Conservation (phyloP, 2,888 invertebrate genomes). For the Sinopyrophorus schimmeli region DNA sequence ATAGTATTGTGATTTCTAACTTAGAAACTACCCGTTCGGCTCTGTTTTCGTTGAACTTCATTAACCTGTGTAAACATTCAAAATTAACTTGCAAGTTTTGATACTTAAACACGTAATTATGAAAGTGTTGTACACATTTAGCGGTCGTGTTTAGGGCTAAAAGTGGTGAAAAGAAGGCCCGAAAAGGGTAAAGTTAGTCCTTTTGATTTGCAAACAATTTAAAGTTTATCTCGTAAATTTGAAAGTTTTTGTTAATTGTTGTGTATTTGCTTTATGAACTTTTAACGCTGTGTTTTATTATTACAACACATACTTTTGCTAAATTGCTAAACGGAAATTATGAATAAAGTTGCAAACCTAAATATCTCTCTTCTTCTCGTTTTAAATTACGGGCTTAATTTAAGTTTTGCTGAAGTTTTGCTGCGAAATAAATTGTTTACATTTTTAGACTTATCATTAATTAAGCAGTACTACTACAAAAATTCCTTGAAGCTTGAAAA, state of each 20-base stretch:
- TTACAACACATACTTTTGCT: constrained; percentile 15
- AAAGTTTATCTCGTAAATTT: constrained; percentile 15
- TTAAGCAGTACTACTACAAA: too few species aligned
- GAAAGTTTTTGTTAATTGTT: constrained; percentile 13
- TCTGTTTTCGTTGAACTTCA: constrained; percentile 23
- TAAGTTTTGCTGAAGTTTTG: too few species aligned
- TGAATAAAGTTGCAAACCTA: constrained; percentile 22
- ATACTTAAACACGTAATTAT: constrained; percentile 22
- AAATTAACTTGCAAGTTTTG: constrained; percentile 18
- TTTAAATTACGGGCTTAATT: constrained; percentile 17
- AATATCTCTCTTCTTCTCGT: constrained; percentile 13
- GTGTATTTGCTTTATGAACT: constrained; percentile 15
- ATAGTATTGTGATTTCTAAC: constrained; percentile 21
- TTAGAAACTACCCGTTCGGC: constrained; percentile 14
- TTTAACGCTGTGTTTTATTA: constrained; percentile 9
- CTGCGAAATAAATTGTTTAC: too few species aligned
- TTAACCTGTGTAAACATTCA: constrained; percentile 23
- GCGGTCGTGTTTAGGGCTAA: constrained; percentile 4
- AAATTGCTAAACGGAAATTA: constrained; percentile 23
- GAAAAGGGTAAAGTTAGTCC: too few species aligned
- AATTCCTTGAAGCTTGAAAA: too few species aligned
- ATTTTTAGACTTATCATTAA: too few species aligned
- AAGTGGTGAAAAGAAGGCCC: too few species aligned
- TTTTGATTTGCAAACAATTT: constrained; percentile 17
- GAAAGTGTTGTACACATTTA: constrained; percentile 23